Percentiles rank a stretch among this genome's conserved stretches.
Evolutionary conservation across 2,888 invertebrate genomes (phyloP).

Genomic region (Phortica okadai): DNA sequence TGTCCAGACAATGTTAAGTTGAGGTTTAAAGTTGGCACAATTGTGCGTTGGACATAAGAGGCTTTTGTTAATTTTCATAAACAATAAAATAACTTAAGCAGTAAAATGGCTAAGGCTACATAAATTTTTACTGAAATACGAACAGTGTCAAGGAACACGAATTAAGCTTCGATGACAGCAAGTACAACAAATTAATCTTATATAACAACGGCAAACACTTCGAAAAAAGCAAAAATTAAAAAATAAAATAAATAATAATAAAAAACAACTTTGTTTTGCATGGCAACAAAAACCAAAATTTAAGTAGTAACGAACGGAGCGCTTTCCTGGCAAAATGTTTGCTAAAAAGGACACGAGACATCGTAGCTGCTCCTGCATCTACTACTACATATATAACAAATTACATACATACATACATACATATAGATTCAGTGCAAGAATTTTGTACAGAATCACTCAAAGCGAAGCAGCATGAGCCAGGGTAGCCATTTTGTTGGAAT

Average conservation of each 20-base stretch:
- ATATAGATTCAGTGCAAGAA: constrained; percentile 33
- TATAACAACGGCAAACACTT: constrained; percentile 3
- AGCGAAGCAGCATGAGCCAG: neutral
- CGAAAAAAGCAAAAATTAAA: neutral
- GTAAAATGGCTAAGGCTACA: neutral
- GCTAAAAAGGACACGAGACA: neutral
- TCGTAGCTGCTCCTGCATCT: neutral
- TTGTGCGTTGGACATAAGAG: constrained; percentile 1
- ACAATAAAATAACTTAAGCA: constrained; percentile 1
- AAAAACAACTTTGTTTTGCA: neutral
- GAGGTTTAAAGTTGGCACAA: neutral
- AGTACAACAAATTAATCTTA: constrained; percentile 7
- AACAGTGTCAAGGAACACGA: neutral
- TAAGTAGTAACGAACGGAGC: constrained; percentile 6
- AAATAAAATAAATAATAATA: neutral
- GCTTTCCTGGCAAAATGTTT: neutral
- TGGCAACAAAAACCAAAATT: neutral
- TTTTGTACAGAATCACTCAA: constrained; percentile 16
- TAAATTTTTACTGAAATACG: neutral
- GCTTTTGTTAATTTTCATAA: constrained; percentile 11
- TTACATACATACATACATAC: constrained; percentile 31
- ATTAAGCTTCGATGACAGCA: constrained; percentile 23
- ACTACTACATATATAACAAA: too few species aligned
- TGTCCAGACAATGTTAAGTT: neutral
- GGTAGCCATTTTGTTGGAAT: constrained; percentile 59